Evolutionary conservation across 2,888 invertebrate genomes (phyloP).

Genomic region (Eupithecia inturbata): DNA sequence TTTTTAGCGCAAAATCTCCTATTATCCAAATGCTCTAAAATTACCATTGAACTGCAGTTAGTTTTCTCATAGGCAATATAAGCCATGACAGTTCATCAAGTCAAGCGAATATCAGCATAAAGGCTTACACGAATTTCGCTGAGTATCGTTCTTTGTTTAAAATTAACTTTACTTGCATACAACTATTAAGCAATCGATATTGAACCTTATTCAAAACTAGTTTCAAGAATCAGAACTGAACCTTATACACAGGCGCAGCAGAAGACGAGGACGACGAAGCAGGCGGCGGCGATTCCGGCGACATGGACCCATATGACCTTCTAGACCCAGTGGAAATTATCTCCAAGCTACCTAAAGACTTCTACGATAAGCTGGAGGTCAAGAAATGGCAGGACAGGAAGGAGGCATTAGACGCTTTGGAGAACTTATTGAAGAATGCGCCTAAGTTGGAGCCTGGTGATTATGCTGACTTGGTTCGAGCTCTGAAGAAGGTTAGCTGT

Average conservation of each 20-base stretch:
- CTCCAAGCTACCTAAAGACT: constrained; percentile 96
- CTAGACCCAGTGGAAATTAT: constrained; percentile 96
- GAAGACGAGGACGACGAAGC: constrained; percentile 84
- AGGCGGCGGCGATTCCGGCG: constrained; percentile 85
- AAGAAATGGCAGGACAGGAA: constrained; percentile 99
- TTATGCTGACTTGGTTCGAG: constrained; percentile 94
- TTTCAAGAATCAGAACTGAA: neutral
- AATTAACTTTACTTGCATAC: no score
- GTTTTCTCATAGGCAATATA: no score
- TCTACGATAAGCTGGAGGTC: constrained; percentile 96
- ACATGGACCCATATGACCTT: constrained; percentile 95
- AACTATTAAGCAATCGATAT: no score
- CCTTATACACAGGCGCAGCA: constrained; percentile 58
- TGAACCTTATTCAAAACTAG: no score
- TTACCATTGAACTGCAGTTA: no score
- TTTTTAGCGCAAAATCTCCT: no score
- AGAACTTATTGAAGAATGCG: constrained; percentile 89
- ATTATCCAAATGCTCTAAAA: no score
- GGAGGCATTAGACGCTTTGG: constrained; percentile 93
- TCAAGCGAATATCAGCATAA: no score
- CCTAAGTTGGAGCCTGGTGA: constrained; percentile 96
- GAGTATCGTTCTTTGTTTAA: no score
- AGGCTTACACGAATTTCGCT: no score
- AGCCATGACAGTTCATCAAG: no score
- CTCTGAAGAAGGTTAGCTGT: constrained; percentile 89